Percentiles rank a stretch among this genome's conserved stretches.
Evolutionary conservation across 2,797 vertebrate species (phyloP).

Genomic region (Cuculus canorus): DNA sequence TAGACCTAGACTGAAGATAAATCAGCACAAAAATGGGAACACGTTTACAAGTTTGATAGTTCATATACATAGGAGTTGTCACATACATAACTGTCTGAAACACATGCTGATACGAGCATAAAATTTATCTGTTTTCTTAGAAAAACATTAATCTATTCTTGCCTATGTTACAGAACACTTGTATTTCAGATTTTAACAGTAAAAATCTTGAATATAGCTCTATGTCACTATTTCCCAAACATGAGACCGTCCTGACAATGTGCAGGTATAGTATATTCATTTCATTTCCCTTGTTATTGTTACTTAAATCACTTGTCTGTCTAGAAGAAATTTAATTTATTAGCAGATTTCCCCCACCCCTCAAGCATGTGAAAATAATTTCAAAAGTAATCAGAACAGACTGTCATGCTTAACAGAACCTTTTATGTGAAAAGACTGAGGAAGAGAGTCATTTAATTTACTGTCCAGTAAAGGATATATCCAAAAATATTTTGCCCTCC

Average conservation of each 20-base stretch:
- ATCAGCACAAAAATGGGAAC: not conserved
- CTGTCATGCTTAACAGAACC: not conserved
- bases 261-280: not conserved
- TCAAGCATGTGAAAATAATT: not conserved
- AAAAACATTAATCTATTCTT: not conserved
- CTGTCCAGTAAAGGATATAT: not conserved
- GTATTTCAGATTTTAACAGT: not conserved
- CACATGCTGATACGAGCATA: not conserved
- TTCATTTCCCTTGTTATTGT: not conserved
- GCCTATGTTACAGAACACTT: fast-evolving
- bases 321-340: not conserved
- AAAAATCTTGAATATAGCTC: not conserved
- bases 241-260: not conserved
- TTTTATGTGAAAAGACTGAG: not conserved
- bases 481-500: not conserved
- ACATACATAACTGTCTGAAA: not conserved
- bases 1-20: slow-evolving; percentile 76
- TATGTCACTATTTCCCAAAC: not conserved
- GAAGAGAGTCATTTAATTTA: not conserved
- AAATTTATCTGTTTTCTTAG: not conserved
- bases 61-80: fast-evolving
- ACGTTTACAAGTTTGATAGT: not conserved
- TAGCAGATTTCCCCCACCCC: not conserved
- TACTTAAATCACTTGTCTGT: not conserved
- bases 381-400: not conserved